Conservation (phyloP, 2,888 invertebrate species). For the Eupithecia dodoneata region DNA sequence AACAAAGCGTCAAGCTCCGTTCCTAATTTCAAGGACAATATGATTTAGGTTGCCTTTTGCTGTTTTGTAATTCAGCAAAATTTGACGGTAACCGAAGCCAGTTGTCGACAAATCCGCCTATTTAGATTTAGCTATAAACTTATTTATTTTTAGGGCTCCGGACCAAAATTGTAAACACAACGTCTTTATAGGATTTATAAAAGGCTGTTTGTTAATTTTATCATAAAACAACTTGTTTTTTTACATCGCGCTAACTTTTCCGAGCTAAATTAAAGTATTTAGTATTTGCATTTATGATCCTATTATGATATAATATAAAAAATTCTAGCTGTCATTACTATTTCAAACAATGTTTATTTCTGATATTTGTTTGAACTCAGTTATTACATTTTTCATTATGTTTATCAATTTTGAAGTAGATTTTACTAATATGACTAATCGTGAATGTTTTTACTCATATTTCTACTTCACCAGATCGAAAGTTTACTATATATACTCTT, state of each 20-base stretch:
- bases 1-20: not conserved
- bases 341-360: not conserved
- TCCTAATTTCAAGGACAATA: not conserved
- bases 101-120: constrained; percentile 79
- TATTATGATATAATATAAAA: not conserved
- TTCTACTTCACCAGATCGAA: not conserved
- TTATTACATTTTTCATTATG: not conserved
- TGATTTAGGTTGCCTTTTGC: constrained; percentile 34
- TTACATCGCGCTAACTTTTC: not conserved
- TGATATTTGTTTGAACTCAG: not conserved
- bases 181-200: not conserved
- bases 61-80: constrained; percentile 42
- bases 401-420: not conserved
- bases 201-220: not conserved
- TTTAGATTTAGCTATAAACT: constrained; percentile 61
- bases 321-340: not conserved
- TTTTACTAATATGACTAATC: constrained; percentile 1
- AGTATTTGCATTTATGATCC: not conserved
- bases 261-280: not conserved
- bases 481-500: not conserved
- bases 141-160: constrained; percentile 45
- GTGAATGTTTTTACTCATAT: not conserved
- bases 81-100: constrained; percentile 61
- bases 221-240: not conserved
- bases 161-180: not conserved